These are phyloP conservation scores for Dichetophora obliterata DNA, from an alignment of 2,888 invertebrate species.

Conservation along the genomic window DNA sequence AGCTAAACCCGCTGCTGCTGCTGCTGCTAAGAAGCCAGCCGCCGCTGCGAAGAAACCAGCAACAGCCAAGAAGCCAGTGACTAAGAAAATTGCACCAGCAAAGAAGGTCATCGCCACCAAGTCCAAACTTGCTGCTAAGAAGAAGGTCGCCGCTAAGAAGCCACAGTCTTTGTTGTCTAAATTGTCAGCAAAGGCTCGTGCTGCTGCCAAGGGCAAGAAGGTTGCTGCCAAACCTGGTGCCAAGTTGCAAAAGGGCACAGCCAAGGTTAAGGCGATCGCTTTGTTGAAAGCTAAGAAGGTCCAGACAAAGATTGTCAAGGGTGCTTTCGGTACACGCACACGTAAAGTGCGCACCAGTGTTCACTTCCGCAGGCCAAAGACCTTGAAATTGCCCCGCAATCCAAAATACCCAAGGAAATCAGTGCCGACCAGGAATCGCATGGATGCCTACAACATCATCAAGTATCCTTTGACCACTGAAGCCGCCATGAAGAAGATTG, in stretches of 20 bases:
- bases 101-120: conserved; percentile 66
- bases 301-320: conserved; percentile 92
- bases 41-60: conserved; percentile 65
- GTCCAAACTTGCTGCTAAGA: conserved; percentile 66
- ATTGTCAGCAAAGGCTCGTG: conserved; percentile 69
- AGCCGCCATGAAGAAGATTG: conserved; percentile 99
- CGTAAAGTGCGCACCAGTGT: conserved; percentile 95
- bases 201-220: conserved; percentile 65
- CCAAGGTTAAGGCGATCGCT: conserved; percentile 73
- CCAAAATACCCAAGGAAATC: conserved; percentile 97
- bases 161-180: conserved; percentile 68
- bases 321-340: conserved; percentile 87
- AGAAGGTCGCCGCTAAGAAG: conserved; percentile 65
- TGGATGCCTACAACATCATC: conserved; percentile 98
- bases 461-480: conserved; percentile 99
- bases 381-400: conserved; percentile 88
- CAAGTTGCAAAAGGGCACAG: conserved; percentile 71
- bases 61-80: conserved; percentile 71
- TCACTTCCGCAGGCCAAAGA: conserved; percentile 95
- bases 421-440: conserved; percentile 90
- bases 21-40: conserved; percentile 60
- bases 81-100: conserved; percentile 58
- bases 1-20: conserved; percentile 63
- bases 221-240: conserved; percentile 62
- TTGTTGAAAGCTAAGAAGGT: conserved; percentile 85